phyloP scores from a whole-genome alignment of 2,888 invertebrate genomes.

The Liopterus haemorrhoidalis region DNA sequence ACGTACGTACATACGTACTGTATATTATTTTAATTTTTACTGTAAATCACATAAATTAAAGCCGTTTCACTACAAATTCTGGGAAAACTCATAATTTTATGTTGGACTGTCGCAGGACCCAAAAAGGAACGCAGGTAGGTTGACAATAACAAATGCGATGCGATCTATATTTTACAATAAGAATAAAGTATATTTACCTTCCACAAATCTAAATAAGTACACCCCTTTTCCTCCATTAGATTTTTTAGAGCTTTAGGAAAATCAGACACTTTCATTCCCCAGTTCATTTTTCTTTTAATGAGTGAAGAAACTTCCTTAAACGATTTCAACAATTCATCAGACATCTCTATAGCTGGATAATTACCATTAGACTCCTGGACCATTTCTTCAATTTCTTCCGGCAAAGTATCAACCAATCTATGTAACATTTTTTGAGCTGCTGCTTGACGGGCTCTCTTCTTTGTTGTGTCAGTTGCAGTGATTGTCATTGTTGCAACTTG shows the following conservation, averaged over 20 bases:
- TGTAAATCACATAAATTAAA: no score
- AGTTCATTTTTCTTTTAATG: constrained; percentile 14
- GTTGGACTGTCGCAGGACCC: no score
- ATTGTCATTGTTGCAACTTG: constrained; percentile 47
- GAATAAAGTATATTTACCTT: no score
- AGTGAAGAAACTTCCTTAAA: constrained; percentile 14
- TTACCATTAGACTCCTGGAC: background rate
- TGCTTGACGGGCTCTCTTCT: constrained; percentile 48
- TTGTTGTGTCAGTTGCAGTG: constrained; percentile 42
- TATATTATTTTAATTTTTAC: no score
- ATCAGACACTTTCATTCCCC: constrained; percentile 4
- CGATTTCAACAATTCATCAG: constrained; percentile 8
- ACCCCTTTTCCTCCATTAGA: constrained; percentile 3
- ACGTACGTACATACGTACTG: no score
- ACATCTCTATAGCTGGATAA: background rate
- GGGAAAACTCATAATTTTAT: no score
- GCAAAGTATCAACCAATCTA: constrained; percentile 22
- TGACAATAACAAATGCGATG: no score
- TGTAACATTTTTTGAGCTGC: constrained; percentile 41
- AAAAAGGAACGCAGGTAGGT: no score
- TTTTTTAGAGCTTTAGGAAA: background rate
- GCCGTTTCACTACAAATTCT: no score
- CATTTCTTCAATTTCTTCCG: constrained; percentile 11
- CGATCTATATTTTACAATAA: no score
- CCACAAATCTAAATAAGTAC: constrained; percentile 1